These are phyloP conservation scores for Halcyon malimbica DNA, from an alignment of 2,113 vertebrate genomes.

Conservation along the genomic window DNA sequence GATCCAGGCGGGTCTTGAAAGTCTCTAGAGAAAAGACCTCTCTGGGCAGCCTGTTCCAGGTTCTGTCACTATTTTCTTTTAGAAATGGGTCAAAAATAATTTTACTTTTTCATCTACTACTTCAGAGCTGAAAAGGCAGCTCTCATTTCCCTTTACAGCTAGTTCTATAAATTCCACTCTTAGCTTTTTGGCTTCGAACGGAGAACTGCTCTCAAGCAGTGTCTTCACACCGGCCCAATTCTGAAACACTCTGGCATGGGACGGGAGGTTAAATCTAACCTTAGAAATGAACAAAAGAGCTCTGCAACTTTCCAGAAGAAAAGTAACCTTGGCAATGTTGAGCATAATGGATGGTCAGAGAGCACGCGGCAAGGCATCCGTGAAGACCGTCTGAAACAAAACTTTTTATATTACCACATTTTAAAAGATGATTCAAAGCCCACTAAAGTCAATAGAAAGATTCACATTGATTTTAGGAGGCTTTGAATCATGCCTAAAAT, in stretches of 20 bases:
- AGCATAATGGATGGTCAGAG: background rate
- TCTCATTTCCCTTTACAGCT: background rate
- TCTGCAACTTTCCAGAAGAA: background rate
- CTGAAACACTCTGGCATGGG: background rate
- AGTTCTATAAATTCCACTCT: background rate
- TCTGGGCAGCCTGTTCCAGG: no score
- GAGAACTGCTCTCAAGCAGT: background rate
- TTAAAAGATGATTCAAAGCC: constrained; percentile 33
- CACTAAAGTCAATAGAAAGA: constrained; percentile 20
- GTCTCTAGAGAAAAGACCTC: no score
- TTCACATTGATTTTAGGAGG: constrained; percentile 31
- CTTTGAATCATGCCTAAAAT: constrained; percentile 40
- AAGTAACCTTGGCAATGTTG: background rate
- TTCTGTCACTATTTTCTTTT: background rate
- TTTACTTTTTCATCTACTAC: background rate
- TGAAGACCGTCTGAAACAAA: constrained; percentile 7
- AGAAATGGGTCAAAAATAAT: background rate
- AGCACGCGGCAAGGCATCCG: background rate
- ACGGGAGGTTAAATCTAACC: background rate
- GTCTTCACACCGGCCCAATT: background rate
- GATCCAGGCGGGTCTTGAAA: no score
- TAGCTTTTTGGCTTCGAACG: background rate
- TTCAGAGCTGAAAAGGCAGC: background rate
- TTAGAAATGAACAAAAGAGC: background rate
- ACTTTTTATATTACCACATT: background rate